Evolutionary conservation across 2,797 vertebrate species (phyloP).

Genomic region (Knipowitschia caucasica): DNA sequence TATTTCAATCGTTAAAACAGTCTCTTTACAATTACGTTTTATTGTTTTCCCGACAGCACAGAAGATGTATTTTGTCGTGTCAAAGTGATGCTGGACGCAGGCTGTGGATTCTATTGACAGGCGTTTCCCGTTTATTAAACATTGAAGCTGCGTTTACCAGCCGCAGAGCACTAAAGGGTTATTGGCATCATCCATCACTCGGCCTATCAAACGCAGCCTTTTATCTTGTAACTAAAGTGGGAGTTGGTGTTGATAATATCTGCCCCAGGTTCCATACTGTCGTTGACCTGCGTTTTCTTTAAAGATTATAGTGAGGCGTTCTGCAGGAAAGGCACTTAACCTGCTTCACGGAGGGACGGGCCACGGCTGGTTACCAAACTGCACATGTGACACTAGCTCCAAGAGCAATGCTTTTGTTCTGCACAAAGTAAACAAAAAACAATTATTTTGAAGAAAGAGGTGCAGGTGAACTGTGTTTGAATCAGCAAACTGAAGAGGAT

Average conservation of each 20-base stretch:
- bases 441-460: neutral
- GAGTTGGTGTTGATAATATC: constrained; percentile 46
- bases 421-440: constrained; percentile 37
- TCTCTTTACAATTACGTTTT: constrained; percentile 12
- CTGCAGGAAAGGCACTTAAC: constrained; percentile 51
- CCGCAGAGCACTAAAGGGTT: constrained; percentile 41
- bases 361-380: too few relatives aligned
- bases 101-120: constrained; percentile 11
- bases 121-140: constrained; percentile 30
- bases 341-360: neutral
- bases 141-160: constrained; percentile 24
- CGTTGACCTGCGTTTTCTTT: constrained; percentile 30
- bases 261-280: constrained; percentile 41
- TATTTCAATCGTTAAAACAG: constrained; percentile 24
- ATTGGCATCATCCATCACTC: constrained; percentile 53
- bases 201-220: constrained; percentile 30
- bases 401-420: constrained; percentile 58
- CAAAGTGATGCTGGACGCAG: constrained; percentile 18
- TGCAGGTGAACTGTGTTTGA: neutral
- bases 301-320: constrained; percentile 30
- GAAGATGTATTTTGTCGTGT: constrained; percentile 8
- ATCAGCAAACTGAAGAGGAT: neutral
- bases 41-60: neutral
- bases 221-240: constrained; percentile 39
- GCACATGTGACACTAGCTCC: constrained; percentile 26